A percentile compares a stretch with the other conserved stretches of the same genome.
These are phyloP conservation scores for Dufourea novaeangliae DNA, from an alignment of 1,140 invertebrate genomes.

Conservation along the genomic window DNA sequence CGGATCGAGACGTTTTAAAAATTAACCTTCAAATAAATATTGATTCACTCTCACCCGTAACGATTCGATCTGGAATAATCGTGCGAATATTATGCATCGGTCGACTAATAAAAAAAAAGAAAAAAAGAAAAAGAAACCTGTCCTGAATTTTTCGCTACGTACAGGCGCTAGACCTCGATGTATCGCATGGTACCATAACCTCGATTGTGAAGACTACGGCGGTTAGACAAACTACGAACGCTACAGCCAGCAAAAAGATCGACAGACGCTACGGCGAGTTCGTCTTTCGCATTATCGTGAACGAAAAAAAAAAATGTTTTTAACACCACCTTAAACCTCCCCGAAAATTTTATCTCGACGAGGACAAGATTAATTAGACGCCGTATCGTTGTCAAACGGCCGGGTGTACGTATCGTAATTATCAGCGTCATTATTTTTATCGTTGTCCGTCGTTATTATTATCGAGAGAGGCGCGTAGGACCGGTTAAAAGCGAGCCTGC, in stretches of 20 bases:
- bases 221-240: conserved; percentile 37
- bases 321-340: neutral
- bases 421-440: conserved; percentile 32
- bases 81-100: neutral
- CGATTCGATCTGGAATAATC: no score
- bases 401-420: conserved; percentile 7
- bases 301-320: neutral
- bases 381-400: neutral
- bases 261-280: neutral
- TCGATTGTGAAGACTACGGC: conserved; percentile 59
- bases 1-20: neutral
- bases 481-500: conserved; percentile 1
- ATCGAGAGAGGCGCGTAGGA: conserved; percentile 9
- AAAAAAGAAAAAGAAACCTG: conserved; percentile 45
- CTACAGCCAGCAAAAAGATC: neutral
- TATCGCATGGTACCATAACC: conserved; percentile 71
- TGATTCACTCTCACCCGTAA: no score
- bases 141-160: conserved; percentile 60
- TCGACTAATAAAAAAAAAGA: conserved; percentile 18
- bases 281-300: neutral
- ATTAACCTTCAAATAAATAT: neutral
- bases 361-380: neutral
- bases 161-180: conserved; percentile 59
- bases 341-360: neutral
- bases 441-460: conserved; percentile 10